These are phyloP conservation scores for Drosophila birchii DNA, from an alignment of 2,888 invertebrate genomes.

Conservation along the genomic window DNA sequence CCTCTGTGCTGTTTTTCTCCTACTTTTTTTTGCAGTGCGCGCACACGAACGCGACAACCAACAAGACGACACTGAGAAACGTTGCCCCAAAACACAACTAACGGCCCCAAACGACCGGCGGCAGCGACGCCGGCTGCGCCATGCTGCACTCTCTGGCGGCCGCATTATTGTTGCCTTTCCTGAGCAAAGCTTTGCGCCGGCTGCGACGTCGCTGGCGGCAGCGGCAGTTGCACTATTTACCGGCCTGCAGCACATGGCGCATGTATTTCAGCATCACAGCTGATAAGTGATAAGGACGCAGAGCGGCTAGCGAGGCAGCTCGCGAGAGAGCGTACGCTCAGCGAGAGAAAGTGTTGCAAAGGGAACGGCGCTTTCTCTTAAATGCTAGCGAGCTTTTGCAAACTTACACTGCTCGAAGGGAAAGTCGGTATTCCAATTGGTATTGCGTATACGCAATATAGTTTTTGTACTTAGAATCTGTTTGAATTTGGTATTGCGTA, in stretches of 20 bases:
- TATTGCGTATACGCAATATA: conserved; percentile 1
- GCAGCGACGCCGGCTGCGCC: conserved; percentile 52
- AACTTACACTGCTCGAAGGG: conserved; percentile 44
- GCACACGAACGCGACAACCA: conserved; percentile 84
- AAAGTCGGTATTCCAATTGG: not conserved
- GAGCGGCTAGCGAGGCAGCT: conserved; percentile 13
- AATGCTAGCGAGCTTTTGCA: conserved; percentile 55
- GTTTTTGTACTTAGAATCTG: not conserved
- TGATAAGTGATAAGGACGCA: conserved; percentile 72
- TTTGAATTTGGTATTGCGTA: not conserved
- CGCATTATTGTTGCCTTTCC: conserved; percentile 47
- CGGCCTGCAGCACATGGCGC: conserved; percentile 69
- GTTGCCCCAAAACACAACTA: conserved; percentile 57
- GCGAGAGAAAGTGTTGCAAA: not conserved
- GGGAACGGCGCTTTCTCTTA: conserved; percentile 8
- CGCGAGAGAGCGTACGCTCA: not conserved
- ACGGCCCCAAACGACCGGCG: conserved; percentile 39
- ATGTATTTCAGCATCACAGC: conserved; percentile 66
- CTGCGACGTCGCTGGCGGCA: conserved; percentile 7
- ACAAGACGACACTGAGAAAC: conserved; percentile 82
- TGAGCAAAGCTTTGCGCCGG: conserved; percentile 68
- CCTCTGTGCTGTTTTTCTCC: conserved; percentile 21
- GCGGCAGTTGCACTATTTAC: conserved; percentile 43
- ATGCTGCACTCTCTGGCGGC: conserved; percentile 32
- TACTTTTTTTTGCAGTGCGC: conserved; percentile 62